Conservation (phyloP, 2,888 invertebrate genomes). For the Dolichopus griseipennis region DNA sequence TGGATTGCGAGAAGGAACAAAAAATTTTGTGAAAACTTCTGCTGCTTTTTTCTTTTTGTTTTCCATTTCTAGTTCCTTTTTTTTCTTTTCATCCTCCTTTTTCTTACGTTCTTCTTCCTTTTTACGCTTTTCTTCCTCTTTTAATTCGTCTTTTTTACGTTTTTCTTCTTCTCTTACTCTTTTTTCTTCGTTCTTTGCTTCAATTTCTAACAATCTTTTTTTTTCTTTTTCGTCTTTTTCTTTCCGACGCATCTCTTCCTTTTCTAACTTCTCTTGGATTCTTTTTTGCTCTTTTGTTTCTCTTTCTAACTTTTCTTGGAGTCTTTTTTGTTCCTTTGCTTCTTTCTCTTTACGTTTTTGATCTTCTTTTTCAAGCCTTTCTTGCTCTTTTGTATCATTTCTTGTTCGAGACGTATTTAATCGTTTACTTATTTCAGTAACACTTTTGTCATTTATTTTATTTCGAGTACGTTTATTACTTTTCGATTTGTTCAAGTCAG, state of each 20-base stretch:
- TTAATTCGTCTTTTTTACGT: conserved; percentile 42
- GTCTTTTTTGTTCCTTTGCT: conserved; percentile 44
- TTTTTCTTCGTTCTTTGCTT: conserved; percentile 36
- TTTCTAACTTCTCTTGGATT: conserved; percentile 27
- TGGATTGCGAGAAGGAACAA: conserved; percentile 50
- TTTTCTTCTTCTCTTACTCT: conserved; percentile 32
- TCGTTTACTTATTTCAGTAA: too few species aligned
- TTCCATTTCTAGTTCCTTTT: conserved; percentile 58
- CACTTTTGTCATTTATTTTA: too few species aligned
- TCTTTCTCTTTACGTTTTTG: conserved; percentile 25
- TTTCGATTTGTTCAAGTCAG: too few species aligned
- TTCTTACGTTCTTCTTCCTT: conserved; percentile 39
- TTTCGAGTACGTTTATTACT: too few species aligned
- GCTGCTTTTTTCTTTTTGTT: conserved; percentile 69
- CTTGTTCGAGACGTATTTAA: too few species aligned
- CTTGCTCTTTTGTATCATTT: too few species aligned
- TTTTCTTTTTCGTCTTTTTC: conserved; percentile 30
- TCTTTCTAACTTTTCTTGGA: conserved; percentile 47
- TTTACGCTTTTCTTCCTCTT: conserved; percentile 43
- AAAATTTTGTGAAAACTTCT: conserved; percentile 73
- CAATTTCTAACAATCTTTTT: conserved; percentile 23
- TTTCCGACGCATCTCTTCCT: conserved; percentile 32
- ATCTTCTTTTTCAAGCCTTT: too few species aligned
- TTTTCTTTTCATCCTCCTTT: conserved; percentile 42
- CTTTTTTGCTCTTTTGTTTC: conserved; percentile 44